phyloP scores from a whole-genome alignment of 2,888 invertebrate species.

The Seira ritae region DNA sequence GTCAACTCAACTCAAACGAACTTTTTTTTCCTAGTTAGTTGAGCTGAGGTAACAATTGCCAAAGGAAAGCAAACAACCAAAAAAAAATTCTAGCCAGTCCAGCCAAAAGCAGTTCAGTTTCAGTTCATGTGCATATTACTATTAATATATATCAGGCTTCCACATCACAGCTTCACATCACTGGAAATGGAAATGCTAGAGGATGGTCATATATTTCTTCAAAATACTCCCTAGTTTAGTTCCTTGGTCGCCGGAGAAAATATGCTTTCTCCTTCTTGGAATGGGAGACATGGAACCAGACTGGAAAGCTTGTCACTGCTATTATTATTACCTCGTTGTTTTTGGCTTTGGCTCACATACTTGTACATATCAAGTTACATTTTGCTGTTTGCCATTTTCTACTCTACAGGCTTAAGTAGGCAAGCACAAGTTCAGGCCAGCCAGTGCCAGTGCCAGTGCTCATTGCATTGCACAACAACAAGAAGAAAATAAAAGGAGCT shows the following conservation, averaged over 20 bases:
- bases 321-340: conserved; percentile 45
- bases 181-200: too few relatives aligned
- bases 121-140: too few relatives aligned
- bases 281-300: too few relatives aligned
- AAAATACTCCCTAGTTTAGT: not conserved
- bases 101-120: not conserved
- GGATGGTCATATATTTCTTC: too few relatives aligned
- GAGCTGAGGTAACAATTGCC: too few relatives aligned
- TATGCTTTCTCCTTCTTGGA: not conserved
- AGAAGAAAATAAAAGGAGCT: conserved; percentile 24
- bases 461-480: not conserved
- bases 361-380: not conserved
- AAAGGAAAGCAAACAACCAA: not conserved
- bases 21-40: not conserved
- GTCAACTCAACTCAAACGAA: not conserved
- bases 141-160: too few relatives aligned
- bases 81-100: not conserved
- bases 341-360: too few relatives aligned
- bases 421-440: not conserved
- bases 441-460: not conserved
- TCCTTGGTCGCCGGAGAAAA: not conserved
- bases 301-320: conserved; percentile 26
- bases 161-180: too few relatives aligned
- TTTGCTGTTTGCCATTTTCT: conserved; percentile 8
- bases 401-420: not conserved